Evolutionary conservation across 1,140 invertebrate genomes (phyloP), one percentile per base, ranked within the genome.

Genomic region (Drosophila miranda): DNA sequence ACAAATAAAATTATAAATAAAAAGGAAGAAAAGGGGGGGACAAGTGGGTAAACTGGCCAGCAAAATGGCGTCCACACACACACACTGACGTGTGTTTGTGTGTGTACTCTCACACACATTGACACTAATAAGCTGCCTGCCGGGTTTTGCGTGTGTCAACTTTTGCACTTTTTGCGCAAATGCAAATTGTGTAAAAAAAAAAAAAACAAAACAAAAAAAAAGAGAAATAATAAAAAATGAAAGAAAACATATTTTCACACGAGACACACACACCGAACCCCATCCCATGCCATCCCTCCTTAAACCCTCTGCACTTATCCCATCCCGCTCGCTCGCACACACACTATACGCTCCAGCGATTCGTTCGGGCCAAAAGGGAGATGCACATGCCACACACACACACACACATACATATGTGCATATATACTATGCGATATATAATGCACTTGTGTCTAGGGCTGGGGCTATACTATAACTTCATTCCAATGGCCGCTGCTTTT

Each of bases 111-210:
- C 64, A 58, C 60, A 66, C n/a, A 79, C 64, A 58, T 56, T 49
- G 19, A 57, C 26, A 62, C 56, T 58, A 66, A 59, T 64, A 75
- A 73, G 69, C 71, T 57, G 70, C 21, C 34, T 26, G 23, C 23
- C 70, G 58, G 73, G 57, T 78, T 62, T 73, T 78, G 78, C 74
- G 69, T 83, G 79, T 83, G 79, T 78, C 78, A 86, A 86, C 82
- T 87, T 86, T 87, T 86, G 70, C 82, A 86, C 82, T 87, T 86
- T 81, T 82, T 82, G 66, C 70, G 73, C 81, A 86, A 86, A 84
- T 84, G 81, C 81, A 84, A 84, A 84, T 87, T 74, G 78, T 86
- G 80, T 75, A 83, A 75, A 82, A 67, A 55, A 34, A 34, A 66
- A 38, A 6, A 4, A 21, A 23, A 46, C 16, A 16, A 16, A 16